phyloP scores from a whole-genome alignment of 2,888 invertebrate genomes.

The Kuschelorhynchus macadamiae region DNA sequence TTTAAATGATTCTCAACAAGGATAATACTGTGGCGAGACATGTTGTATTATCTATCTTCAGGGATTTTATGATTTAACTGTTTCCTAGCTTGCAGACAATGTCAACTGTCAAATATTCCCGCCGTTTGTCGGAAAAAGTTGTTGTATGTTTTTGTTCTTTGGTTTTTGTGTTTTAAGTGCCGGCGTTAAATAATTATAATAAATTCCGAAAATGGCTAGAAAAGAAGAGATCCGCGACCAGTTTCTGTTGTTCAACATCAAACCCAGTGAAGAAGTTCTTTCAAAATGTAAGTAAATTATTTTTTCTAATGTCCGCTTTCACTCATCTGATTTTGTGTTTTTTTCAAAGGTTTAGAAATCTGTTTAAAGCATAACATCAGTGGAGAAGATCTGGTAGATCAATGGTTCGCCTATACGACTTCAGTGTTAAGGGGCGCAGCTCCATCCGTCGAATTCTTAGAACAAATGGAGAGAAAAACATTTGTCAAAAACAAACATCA shows the following conservation, averaged over 20 bases:
- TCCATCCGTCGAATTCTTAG: constrained; percentile 74
- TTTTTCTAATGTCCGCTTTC: background rate
- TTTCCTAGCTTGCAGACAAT: too few species aligned
- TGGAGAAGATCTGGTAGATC: constrained; percentile 80
- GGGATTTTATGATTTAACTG: too few species aligned
- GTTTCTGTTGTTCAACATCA: constrained; percentile 60
- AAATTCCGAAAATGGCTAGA: constrained; percentile 50
- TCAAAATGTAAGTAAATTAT: constrained; percentile 71
- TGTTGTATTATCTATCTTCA: too few species aligned
- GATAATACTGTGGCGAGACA: too few species aligned
- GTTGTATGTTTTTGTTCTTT: background rate
- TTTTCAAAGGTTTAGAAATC: constrained; percentile 73
- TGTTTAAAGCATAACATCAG: constrained; percentile 76
- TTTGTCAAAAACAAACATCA: constrained; percentile 68
- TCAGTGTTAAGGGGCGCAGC: constrained; percentile 75
- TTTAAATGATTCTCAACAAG: too few species aligned
- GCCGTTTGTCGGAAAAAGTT: background rate
- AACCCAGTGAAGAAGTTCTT: constrained; percentile 71
- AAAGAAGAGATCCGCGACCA: constrained; percentile 54
- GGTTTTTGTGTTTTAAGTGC: background rate
- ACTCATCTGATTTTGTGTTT: too few species aligned
- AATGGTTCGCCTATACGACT: constrained; percentile 84
- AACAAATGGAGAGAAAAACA: constrained; percentile 77
- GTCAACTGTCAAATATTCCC: constrained; percentile 2
- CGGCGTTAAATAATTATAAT: background rate